Evolutionary conservation across 2,888 invertebrate species (phyloP), one percentile per base, ranked within the genome.

Genomic region (Baccha elongata): DNA sequence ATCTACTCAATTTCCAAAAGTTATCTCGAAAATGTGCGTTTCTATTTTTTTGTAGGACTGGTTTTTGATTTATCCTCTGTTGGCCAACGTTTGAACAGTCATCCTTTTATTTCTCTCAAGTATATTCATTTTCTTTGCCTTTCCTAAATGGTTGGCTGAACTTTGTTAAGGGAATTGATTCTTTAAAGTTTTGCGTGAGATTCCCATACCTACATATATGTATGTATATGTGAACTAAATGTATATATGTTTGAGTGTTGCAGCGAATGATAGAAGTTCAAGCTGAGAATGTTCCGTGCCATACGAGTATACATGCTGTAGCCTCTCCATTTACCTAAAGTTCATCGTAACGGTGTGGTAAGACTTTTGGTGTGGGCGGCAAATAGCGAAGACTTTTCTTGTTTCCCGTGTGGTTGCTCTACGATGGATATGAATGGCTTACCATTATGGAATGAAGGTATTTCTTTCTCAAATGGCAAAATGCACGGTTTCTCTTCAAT

Each of bases 101-200:
- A 32, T 76, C 58, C 52, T 69, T 42, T 68, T 72, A 52, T 50
- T 64, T 64, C 44, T 58, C 48, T 10, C 69, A 60, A 71, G 58
- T 37, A 37, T 48, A 71, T 75, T 65, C 65, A 65, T 69, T 81
- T 75, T 76, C 81, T 71, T 60, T 71, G 42, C 75, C 60, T 75
- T 60, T 46, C 26, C 71, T 62, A 71, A 81, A 81, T 71, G 75
- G 75, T 71, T 76, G 81, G 76, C 75, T 81, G 76, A 81, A 75
- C 75, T 75, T 81, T 71, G 75, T 71, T 81, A 76, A 69, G 75
- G 75, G 81, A 76, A 76, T 81, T 81, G 81, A 81, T 81, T 81
- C 81, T 75, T 71, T 81, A 81, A 81, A 81, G 75, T 75, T 81
- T 67, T 50, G 69, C 65, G 71, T 52, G 60, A 69, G 60, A 71